Evolutionary conservation across 2,888 invertebrate genomes (phyloP), one percentile per base, ranked within the genome.

Genomic region (Thymelicus lineola): DNA sequence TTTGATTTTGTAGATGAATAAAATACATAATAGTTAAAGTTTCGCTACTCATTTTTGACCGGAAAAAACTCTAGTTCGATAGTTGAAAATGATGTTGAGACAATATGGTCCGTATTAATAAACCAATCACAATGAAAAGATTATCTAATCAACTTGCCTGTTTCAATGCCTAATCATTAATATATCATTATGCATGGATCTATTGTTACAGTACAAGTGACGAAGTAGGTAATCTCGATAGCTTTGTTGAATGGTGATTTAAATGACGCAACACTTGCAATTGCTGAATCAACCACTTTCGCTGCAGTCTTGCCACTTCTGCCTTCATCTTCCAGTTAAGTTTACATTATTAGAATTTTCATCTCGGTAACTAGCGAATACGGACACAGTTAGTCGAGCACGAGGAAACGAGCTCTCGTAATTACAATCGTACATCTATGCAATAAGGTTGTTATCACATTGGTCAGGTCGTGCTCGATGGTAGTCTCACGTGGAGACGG

Each of bases 361-460:
- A 70, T 64, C 59, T 65, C 63, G 58, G 64, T 59, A 58, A 70
- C 58, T 55, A 65, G 64, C 64, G 53, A 64, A 69, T 62, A 68
- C 42, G 48, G 35, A 42, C 58, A 69, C 69, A 64, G 69, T 69
- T 69, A 69, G 20, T 69, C 20, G 69, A 42, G 28, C 48, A 63
- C 38, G 53, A 69, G 58, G 69, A 63, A 58, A 57, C 38, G 61
- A 20, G 48, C 53, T 72, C 59, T 71, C 65, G 67, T 73, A 75
- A 74, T 77, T 72, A 57, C 71, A 73, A 73, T 73, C 63, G 48
- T 74, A 73, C 72, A 71, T 58, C 71, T 62, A 72, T 67, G 71
- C 42, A 71, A 75, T 79, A 83, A 77, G 76, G 80, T 78, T 72
- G 75, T 74, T 72, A 78, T 79, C 77, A 71, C 75, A 74, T 75